These are phyloP conservation scores for Lerema accius DNA, from an alignment of 1,140 invertebrate genomes.

Conservation along the genomic window DNA sequence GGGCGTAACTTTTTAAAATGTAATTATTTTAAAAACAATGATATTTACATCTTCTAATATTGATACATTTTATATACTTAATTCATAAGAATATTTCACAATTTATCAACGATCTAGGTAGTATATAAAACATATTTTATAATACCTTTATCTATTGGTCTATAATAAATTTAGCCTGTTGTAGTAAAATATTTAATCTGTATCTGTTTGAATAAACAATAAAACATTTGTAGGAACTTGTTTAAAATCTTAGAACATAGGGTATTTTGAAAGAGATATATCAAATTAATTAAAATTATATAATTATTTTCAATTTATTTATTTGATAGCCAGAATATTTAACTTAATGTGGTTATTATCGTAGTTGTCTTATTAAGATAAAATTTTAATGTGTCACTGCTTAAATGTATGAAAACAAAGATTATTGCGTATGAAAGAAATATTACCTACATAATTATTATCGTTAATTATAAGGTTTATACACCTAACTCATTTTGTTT, in stretches of 20 bases:
- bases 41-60: background rate
- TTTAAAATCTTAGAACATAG: too few species aligned
- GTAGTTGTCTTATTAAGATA: too few species aligned
- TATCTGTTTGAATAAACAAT: constrained; percentile 5
- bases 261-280: too few species aligned
- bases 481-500: too few species aligned
- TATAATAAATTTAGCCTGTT: constrained; percentile 23
- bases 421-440: too few species aligned
- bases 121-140: constrained; percentile 8
- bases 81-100: too few species aligned
- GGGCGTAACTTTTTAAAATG: background rate
- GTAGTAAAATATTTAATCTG: constrained; percentile 38
- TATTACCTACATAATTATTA: too few species aligned
- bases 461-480: too few species aligned
- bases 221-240: constrained; percentile 6
- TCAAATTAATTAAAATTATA: too few species aligned
- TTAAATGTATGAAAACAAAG: background rate
- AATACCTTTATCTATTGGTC: constrained; percentile 23
- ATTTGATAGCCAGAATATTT: too few species aligned
- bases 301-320: too few species aligned
- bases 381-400: background rate
- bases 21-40: background rate
- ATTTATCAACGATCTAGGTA: background rate
- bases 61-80: background rate
- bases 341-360: too few species aligned